Evolutionary conservation across 1,140 invertebrate genomes (phyloP), one percentile per base, ranked within the genome.

Genomic region (Acromyrmex heyeri): DNA sequence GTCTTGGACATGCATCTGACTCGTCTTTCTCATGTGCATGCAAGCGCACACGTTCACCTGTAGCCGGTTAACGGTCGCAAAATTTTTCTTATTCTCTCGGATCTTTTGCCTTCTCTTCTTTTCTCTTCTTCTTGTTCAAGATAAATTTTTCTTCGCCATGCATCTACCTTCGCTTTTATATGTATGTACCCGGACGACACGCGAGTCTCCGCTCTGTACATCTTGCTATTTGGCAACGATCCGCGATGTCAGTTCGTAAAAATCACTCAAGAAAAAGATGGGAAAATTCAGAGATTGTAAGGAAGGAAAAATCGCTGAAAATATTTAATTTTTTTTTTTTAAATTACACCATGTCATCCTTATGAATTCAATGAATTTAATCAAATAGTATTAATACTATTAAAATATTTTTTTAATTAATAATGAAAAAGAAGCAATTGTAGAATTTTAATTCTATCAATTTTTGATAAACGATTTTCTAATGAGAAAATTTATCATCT

Each of bases 1-100:
- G 24, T 62, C 65, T 62, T 21, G 34, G 38, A 50, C 76, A 30
- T 65, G 76, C 24, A 78, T 78, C 38, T 65, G 24, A 48, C 55
- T 69, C 24, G 21, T 77, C 53, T 53, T 50, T 57, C 24, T 61
- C 53, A 75, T 27, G 2, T 77, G 50, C 78, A 59, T 21, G 30
- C 21, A 57, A 67, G 38, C 14, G 21, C 30, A 61, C 44, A 16
- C 67, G 21, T 78, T 30, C 82, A 86, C 82, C 77, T 88, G 70
- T 69, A 81, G 18, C 53, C 55, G 34, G 59, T 61, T 90, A 90
- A 90, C 89, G 88, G 78, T 87, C 44, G 16, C n/a, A 14, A n/a
- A 27, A 16, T 76, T 82, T 86, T 87, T 89, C 57, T 85, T 76
- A 57, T 73, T 64, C 14, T 24, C 21, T 21, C 55, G 38, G 64